Conservation (phyloP, 2,113 vertebrate species). For the Pelusios castaneus region DNA sequence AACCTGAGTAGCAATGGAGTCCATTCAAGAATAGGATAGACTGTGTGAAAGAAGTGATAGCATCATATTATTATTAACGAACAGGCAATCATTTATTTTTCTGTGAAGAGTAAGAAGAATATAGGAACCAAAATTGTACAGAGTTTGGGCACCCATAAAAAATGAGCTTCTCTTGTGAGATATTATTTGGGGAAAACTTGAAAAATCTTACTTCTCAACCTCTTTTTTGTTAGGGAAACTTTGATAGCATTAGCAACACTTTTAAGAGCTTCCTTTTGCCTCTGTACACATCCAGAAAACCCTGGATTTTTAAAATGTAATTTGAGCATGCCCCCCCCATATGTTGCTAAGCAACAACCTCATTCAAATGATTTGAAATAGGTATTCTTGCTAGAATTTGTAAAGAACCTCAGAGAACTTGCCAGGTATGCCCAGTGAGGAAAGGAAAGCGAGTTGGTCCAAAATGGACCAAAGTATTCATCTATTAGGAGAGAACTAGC, state of each 20-base stretch:
- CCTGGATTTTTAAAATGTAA: slow-evolving; percentile 39
- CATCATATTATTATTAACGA: background rate
- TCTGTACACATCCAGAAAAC: slow-evolving; percentile 20
- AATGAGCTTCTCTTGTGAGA: background rate
- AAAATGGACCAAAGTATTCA: background rate
- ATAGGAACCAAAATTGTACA: background rate
- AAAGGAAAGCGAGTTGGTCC: background rate
- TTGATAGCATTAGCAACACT: slow-evolving; percentile 24
- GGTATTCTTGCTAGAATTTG: slow-evolving; percentile 61
- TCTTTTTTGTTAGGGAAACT: background rate
- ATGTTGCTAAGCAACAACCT: slow-evolving; percentile 74
- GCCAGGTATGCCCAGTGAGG: background rate
- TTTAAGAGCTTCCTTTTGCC: background rate
- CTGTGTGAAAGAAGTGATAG: background rate
- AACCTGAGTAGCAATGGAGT: background rate
- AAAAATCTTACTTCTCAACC: background rate
- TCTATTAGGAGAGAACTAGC: background rate
- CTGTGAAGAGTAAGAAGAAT: background rate
- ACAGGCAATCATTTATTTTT: slow-evolving; percentile 13
- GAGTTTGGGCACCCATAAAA: background rate
- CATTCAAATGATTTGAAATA: slow-evolving; percentile 64
- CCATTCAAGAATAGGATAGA: background rate
- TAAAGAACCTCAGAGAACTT: slow-evolving; percentile 38
- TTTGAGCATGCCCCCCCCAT: background rate
- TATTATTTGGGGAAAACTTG: background rate